Evolutionary conservation across 1,140 invertebrate genomes (phyloP).

Genomic region (Drosophila micromelanica): DNA sequence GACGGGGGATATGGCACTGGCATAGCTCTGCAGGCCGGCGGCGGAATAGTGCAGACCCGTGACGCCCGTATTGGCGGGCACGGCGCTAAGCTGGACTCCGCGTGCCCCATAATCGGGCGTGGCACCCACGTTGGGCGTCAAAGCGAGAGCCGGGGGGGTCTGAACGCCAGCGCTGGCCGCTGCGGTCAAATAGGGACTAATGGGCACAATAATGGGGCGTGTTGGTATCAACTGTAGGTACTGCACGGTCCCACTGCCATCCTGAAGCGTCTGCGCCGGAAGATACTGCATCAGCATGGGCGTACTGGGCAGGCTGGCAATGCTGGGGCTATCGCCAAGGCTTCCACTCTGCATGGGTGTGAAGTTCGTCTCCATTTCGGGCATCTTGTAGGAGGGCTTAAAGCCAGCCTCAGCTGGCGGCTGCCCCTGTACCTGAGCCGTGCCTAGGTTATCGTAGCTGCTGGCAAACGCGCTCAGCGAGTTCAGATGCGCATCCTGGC

Average conservation of each 20-base stretch:
- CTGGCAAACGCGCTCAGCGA: conserved; percentile 73
- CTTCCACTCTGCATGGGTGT: conserved; percentile 66
- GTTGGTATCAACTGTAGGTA: conserved; percentile 82
- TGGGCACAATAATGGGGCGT: conserved; percentile 80
- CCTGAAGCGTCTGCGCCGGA: conserved; percentile 65
- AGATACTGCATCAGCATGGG: conserved; percentile 87
- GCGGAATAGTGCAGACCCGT: conserved; percentile 45
- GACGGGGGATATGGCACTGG: conserved; percentile 36
- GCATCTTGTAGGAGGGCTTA: conserved; percentile 78
- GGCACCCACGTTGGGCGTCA: conserved; percentile 6
- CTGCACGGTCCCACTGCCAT: conserved; percentile 68
- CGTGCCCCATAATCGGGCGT: conserved; percentile 49
- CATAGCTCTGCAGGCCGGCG: conserved; percentile 52
- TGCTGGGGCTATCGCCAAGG: conserved; percentile 20
- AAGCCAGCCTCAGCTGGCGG: conserved; percentile 48
- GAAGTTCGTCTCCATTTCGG: conserved; percentile 80
- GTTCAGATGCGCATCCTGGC: conserved; percentile 70
- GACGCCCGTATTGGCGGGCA: conserved; percentile 54
- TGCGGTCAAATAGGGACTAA: conserved; percentile 64
- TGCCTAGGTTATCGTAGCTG: conserved; percentile 56
- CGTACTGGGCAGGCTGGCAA: conserved; percentile 80
- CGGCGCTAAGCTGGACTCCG: conserved; percentile 43
- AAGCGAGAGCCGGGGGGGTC: conserved; percentile 2
- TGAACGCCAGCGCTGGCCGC: conserved; percentile 9
- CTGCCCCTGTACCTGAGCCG: conserved; percentile 35